Evolutionary conservation across 1,140 invertebrate species (phyloP), one percentile per base, ranked within the genome.

Genomic region (Sesamia nonagrioides): DNA sequence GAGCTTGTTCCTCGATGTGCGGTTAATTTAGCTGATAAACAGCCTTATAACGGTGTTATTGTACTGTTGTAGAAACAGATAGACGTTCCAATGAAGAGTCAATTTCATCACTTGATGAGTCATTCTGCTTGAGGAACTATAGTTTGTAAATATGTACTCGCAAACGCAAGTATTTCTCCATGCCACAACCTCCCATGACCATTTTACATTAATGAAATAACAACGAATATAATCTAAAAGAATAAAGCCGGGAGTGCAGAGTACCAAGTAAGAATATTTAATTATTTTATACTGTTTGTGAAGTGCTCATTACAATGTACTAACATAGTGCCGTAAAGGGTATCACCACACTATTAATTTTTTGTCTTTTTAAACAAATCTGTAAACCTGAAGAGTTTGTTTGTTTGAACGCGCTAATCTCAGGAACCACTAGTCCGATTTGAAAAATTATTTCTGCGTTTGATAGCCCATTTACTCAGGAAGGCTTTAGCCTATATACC

Each of bases 11-110:
- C 15, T 15, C 35, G 48, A 42, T 54, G 74, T 63, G 60, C 18
- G 60, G 74, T 18, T 61, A 54, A 54, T 54, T 52, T 33, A 33
- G 13, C 27, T 42, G 60, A 68, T 77, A 77, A 50, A 76, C 45
- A 33, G 45, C 7, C 9, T 27, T 5, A 68, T 68, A 66, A 66
- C 45, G 45, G 4, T 61, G 66, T 68, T 68, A 77, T 77, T 77
- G 35, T 77, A 54, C 17, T 15, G 66, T 54, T 11, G 13, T 37
- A 15, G 42, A n/a, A 40, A 50, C 42, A 50, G 63, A 68, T 27
- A 68, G 21, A 21, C 45, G n/a, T 42, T 45, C 15, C 40, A 48
- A 42, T 68, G 40, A 48, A 45, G 9, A 8, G 40, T 45, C 37
- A 42, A 37, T 33, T 35, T 60, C 27, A 60, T 54, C 6, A 2